Evolutionary conservation across 2,888 invertebrate genomes (phyloP).

Genomic region (Chironomus riparius): DNA sequence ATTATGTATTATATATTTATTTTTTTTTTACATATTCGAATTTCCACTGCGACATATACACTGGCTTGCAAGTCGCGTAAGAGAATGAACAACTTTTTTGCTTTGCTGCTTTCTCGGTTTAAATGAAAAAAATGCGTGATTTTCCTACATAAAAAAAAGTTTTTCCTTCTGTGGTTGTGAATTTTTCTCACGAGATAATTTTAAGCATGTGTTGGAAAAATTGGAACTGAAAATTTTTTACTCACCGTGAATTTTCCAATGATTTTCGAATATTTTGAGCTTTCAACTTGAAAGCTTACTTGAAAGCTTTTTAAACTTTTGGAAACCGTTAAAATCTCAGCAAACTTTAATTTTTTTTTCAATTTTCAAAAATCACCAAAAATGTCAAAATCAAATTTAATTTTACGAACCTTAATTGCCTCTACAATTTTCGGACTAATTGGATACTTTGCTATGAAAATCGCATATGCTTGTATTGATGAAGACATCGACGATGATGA

Average conservation of each 20-base stretch:
- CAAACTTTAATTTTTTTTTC: too few relatives aligned
- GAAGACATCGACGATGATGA: too few relatives aligned
- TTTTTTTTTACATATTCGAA: background rate
- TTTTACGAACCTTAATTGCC: too few relatives aligned
- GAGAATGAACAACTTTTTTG: constrained; percentile 8
- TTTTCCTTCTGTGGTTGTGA: constrained; percentile 4
- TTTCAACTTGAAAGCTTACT: background rate
- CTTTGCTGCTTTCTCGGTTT: background rate
- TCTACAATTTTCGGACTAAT: too few relatives aligned
- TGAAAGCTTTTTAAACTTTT: background rate
- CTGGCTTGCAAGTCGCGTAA: constrained; percentile 19
- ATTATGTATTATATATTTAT: background rate
- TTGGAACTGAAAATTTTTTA: background rate
- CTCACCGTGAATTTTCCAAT: background rate
- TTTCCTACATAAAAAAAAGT: constrained; percentile 1
- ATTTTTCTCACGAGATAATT: background rate
- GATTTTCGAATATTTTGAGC: background rate
- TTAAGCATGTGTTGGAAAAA: background rate
- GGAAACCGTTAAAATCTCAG: background rate
- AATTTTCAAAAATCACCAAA: too few relatives aligned
- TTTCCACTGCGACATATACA: constrained; percentile 13
- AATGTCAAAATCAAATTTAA: too few relatives aligned
- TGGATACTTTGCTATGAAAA: too few relatives aligned
- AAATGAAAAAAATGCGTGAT: constrained; percentile 20
- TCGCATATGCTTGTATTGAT: too few relatives aligned